Evolutionary conservation across 2,888 invertebrate species (phyloP), one percentile per base, ranked within the genome.

Genomic region (Cephalotes varians): DNA sequence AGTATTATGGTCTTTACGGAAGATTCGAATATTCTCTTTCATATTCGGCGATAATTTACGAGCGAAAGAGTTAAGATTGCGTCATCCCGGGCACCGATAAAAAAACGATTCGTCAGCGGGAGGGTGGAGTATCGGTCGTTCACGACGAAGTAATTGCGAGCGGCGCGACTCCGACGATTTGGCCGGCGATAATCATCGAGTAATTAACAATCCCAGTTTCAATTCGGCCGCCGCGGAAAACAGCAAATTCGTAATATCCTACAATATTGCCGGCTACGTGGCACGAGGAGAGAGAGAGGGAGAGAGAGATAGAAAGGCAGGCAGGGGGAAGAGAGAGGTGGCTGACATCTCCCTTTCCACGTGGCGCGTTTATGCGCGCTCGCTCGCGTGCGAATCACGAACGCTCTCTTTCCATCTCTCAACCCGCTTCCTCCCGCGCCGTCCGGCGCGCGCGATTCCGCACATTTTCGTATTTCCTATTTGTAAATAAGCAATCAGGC

Each of bases 241-340:
- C 94, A 93, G 94, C 94, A 94, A 94, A 94, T 94, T 94, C 93
- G 94, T 94, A 94, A 94, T 94, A 94, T 94, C 94, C 94, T 94
- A 94, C 93, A 94, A 94, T 94, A 94, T 94, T 93, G 94, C 93
- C 88, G 90, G 90, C 85, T 90, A 90, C 88, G 89, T 90, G 77
- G 54, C 51, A 18, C 54, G 69, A 81, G n/a, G 44, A 10, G 37
- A 18, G 79, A 25, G 56, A 79, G 25, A 5, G 47, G 4, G 31
- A 54, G 81, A 67, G 77, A 71, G 60, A 21, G 25, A 9, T 31
- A 58, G 79, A 28, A n/a, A 56, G 54, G 51, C 74, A 74, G 79
- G 62, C 77, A 72, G 77, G 67, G 82, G 21, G 47, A 82, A 81
- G 56, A 71, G 21, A 73, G 58, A 49, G 49, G 12, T 40, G 49